Conservation (phyloP, 1,140 invertebrate genomes). For the Zaprionus africanus region DNA sequence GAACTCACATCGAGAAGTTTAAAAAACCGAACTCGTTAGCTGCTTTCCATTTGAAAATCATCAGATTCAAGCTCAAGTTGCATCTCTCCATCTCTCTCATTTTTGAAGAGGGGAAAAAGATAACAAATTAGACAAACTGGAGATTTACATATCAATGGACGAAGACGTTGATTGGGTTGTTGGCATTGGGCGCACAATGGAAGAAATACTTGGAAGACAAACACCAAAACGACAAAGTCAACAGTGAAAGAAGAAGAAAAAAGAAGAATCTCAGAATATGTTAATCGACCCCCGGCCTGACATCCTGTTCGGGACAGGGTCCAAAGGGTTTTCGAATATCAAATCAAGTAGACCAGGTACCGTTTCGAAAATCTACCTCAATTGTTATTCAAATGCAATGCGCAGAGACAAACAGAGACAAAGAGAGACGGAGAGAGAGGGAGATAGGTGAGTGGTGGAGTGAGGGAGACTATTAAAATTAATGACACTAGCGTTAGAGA, state of each 20-base stretch:
- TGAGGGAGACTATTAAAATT: conserved; percentile 60
- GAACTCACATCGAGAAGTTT: conserved; percentile 22
- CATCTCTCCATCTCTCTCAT: conserved; percentile 5
- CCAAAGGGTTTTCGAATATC: conserved; percentile 70
- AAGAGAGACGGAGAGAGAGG: neutral
- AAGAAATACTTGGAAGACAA: conserved; percentile 36
- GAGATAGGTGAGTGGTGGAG: neutral
- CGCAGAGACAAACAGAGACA: conserved; percentile 2
- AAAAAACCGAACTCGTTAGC: conserved; percentile 28
- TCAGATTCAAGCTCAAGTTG: conserved; percentile 35
- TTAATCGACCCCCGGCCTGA: conserved; percentile 46
- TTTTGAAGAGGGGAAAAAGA: conserved; percentile 13
- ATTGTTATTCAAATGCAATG: conserved; percentile 73
- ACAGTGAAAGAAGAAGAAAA: conserved; percentile 17
- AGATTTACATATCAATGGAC: conserved; percentile 68
- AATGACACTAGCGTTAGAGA: conserved; percentile 53
- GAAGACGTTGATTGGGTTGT: conserved; percentile 64
- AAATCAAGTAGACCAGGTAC: conserved; percentile 46
- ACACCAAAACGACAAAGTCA: conserved; percentile 44
- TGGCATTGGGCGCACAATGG: conserved; percentile 63
- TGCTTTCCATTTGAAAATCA: conserved; percentile 30
- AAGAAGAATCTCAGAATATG: conserved; percentile 55
- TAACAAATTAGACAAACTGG: conserved; percentile 30
- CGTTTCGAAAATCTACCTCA: conserved; percentile 34
- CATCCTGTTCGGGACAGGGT: conserved; percentile 57